These are phyloP conservation scores for Acleris sparsana DNA, from an alignment of 2,888 invertebrate genomes.

Conservation along the genomic window DNA sequence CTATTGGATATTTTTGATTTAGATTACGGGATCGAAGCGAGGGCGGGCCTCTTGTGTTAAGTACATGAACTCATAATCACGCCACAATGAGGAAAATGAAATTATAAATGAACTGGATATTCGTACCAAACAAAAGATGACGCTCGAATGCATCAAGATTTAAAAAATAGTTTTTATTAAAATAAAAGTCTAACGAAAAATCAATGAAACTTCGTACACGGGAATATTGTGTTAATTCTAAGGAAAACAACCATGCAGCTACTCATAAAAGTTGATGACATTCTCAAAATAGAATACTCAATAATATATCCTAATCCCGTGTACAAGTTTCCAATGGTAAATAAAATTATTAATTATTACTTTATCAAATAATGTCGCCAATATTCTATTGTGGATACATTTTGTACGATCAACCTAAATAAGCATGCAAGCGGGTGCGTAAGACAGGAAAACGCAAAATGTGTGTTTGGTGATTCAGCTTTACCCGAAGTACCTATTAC, in stretches of 20 bases:
- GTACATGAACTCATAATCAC: conserved; percentile 6
- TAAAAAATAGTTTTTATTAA: not conserved
- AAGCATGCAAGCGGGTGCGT: conserved; percentile 27
- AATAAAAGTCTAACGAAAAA: not conserved
- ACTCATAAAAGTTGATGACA: no score
- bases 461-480: conserved; percentile 19
- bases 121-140: not conserved
- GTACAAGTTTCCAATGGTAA: not conserved
- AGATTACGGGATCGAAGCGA: no score
- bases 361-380: not conserved
- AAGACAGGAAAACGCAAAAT: conserved; percentile 17
- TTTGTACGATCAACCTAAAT: conserved; percentile 1
- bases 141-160: not conserved
- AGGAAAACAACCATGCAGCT: not conserved
- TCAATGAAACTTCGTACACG: not conserved
- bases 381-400: not conserved
- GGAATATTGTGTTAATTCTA: not conserved
- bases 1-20: no score
- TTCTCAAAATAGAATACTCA: no score
- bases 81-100: conserved; percentile 9
- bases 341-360: not conserved
- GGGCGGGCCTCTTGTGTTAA: not conserved
- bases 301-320: not conserved
- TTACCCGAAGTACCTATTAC: conserved; percentile 26
- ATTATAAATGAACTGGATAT: conserved; percentile 10